These are phyloP conservation scores for Perca flavescens DNA, from an alignment of 2,113 vertebrate genomes.

Conservation along the genomic window DNA sequence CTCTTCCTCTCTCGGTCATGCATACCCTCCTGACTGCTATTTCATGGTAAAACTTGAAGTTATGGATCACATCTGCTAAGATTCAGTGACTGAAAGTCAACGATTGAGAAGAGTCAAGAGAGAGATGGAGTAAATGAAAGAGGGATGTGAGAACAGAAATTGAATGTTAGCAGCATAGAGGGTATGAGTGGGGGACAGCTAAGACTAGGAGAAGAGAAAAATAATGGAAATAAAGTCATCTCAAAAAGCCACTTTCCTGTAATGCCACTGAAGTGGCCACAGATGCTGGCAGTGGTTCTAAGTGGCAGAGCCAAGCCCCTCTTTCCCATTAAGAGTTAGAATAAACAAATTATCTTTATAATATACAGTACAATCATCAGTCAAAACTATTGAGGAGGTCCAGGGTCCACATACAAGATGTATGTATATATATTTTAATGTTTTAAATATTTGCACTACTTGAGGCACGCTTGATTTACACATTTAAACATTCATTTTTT, in stretches of 20 bases:
- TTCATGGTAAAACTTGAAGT: constrained; percentile 54
- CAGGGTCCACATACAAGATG: constrained; percentile 16
- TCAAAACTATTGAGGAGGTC: constrained; percentile 69
- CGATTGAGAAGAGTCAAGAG: constrained; percentile 28
- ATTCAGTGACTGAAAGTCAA: constrained; percentile 6
- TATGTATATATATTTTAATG: constrained; percentile 55
- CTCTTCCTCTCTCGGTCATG: constrained; percentile 13
- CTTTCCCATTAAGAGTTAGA: constrained; percentile 77
- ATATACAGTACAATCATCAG: constrained; percentile 73
- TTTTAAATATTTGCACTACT: constrained; percentile 66
- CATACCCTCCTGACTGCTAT: constrained; percentile 13
- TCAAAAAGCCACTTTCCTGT: constrained; percentile 51
- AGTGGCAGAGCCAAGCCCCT: constrained; percentile 42
- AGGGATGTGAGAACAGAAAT: neutral
- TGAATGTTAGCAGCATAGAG: neutral
- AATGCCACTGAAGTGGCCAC: constrained; percentile 60
- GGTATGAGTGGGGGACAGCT: neutral
- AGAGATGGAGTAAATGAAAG: constrained; percentile 7
- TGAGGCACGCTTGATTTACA: constrained; percentile 24
- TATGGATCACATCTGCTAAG: constrained; percentile 48
- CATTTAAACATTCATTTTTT: constrained; percentile 32
- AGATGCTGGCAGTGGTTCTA: constrained; percentile 54
- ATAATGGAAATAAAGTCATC: constrained; percentile 42
- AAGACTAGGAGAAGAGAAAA: neutral
- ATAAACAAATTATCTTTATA: constrained; percentile 79